Conservation (phyloP, 2,888 invertebrate species). For the Megamerina dolium region DNA sequence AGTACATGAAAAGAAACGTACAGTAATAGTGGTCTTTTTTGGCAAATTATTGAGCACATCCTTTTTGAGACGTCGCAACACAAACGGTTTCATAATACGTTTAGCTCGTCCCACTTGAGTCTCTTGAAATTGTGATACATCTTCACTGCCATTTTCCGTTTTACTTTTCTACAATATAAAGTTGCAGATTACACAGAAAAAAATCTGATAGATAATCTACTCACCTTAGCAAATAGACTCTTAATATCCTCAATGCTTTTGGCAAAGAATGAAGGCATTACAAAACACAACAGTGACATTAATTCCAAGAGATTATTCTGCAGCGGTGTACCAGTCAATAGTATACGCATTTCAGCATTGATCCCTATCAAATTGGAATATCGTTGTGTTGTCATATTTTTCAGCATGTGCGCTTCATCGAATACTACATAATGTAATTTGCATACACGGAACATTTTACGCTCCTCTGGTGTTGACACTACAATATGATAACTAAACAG, state of each 20-base stretch:
- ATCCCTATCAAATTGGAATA: conserved; percentile 85
- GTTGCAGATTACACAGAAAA: neutral
- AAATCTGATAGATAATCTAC: conserved; percentile 37
- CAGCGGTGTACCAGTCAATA: conserved; percentile 91
- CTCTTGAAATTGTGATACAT: conserved; percentile 74
- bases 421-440: conserved; percentile 88
- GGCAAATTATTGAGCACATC: conserved; percentile 85
- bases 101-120: conserved; percentile 90
- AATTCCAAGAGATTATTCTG: conserved; percentile 94
- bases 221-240: conserved; percentile 76
- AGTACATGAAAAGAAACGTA: neutral
- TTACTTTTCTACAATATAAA: conserved; percentile 50
- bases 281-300: conserved; percentile 91
- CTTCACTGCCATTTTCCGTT: conserved; percentile 54
- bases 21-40: conserved; percentile 66
- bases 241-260: conserved; percentile 83
- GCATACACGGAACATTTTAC: conserved; percentile 84
- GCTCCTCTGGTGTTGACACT: conserved; percentile 77
- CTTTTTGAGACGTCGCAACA: conserved; percentile 77
- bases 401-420: conserved; percentile 97
- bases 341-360: conserved; percentile 77
- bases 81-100: conserved; percentile 92
- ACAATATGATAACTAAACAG: conserved; percentile 47
- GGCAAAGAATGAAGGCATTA: conserved; percentile 92
- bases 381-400: conserved; percentile 91